These are phyloP conservation scores for Paradisaea rubra DNA, from an alignment of 2,113 vertebrate genomes.

Conservation along the genomic window DNA sequence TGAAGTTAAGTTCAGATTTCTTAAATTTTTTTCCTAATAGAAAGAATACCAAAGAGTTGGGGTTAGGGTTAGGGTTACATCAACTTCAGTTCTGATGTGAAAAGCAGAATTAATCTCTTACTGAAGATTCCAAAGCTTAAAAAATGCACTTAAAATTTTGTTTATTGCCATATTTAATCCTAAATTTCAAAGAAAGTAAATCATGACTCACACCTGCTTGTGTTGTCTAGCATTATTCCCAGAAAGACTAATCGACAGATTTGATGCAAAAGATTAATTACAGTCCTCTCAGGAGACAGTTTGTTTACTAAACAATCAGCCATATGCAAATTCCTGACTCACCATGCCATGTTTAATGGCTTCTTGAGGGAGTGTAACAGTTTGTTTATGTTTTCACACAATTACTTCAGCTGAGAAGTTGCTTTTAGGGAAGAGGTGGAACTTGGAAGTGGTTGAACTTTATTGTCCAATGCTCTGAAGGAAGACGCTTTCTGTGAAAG, in stretches of 20 bases:
- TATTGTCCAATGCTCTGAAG: background rate
- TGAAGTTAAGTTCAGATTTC: background rate
- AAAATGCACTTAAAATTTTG: background rate
- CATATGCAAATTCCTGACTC: background rate
- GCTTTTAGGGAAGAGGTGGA: background rate
- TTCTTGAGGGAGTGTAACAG: background rate
- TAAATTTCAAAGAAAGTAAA: background rate
- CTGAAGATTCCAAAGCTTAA: background rate
- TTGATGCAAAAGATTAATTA: background rate
- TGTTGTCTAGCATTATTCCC: background rate
- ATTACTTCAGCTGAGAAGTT: background rate
- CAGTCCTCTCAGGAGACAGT: background rate
- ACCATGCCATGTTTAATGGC: background rate
- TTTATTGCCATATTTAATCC: background rate
- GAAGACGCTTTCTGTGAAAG: background rate
- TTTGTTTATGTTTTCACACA: background rate
- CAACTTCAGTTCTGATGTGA: background rate
- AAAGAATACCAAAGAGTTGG: background rate
- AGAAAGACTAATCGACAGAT: background rate
- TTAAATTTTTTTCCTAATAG: background rate
- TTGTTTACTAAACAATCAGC: background rate
- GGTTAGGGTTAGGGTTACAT: background rate
- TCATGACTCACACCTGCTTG: background rate
- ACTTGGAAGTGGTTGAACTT: background rate
- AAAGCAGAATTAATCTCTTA: background rate